These are phyloP conservation scores for Hirundo rustica DNA, from an alignment of 2,797 vertebrate species.

Conservation along the genomic window DNA sequence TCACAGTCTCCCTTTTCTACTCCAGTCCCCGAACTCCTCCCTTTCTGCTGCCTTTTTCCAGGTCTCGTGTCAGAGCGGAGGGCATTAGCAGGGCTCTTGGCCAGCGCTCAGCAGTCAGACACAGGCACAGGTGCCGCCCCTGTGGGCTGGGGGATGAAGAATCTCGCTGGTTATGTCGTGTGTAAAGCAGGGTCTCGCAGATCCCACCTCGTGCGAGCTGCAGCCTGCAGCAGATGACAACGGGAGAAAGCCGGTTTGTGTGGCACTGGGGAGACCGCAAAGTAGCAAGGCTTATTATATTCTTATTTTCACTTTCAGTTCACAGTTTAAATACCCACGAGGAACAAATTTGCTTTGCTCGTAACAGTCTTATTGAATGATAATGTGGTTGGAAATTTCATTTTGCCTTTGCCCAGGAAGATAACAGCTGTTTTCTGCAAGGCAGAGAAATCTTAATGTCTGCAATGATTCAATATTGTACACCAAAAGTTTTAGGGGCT, in stretches of 20 bases:
- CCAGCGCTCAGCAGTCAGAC: background rate
- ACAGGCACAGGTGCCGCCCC: background rate
- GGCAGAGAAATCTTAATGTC: background rate
- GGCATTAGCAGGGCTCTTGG: background rate
- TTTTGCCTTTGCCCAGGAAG: background rate
- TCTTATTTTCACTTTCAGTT: constrained; percentile 32
- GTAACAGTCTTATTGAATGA: background rate
- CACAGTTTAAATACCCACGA: background rate
- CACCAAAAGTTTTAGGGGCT: background rate
- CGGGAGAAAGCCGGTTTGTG: background rate
- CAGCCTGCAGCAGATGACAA: background rate
- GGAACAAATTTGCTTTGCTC: background rate
- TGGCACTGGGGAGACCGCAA: background rate
- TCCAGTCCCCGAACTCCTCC: background rate
- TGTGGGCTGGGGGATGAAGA: background rate
- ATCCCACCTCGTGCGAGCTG: background rate
- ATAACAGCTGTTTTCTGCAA: background rate
- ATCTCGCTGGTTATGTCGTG: background rate
- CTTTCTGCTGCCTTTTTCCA: background rate
- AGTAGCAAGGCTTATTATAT: background rate
- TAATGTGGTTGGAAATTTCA: background rate
- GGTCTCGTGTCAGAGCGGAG: background rate
- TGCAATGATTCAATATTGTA: background rate
- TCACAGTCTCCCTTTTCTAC: background rate
- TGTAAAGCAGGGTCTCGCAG: background rate